Evolutionary conservation across 2,888 invertebrate species (phyloP), one percentile per base, ranked within the genome.

Genomic region (Amaurobius ferox): DNA sequence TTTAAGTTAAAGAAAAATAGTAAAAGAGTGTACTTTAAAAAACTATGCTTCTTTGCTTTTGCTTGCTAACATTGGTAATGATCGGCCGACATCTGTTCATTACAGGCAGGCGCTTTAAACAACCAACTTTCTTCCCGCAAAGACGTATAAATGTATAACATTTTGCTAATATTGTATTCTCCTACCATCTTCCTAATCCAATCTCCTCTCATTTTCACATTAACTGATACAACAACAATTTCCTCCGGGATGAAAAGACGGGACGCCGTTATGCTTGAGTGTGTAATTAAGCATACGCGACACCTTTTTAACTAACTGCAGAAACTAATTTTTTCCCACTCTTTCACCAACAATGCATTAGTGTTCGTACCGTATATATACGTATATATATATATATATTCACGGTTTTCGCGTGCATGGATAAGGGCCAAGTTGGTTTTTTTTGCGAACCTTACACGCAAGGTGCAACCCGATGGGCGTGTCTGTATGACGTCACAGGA

Each of bases 351-450:
- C 16, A 16, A 32, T n/a, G 11, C 19, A 32, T 66, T 30, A 66
- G 28, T 19, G 28, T 66, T 32, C 32, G 19, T 23, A 32, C 32
- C n/a, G 32, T 13, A 13, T 66, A 19, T 19, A 66, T 32, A 66
- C 7, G 19, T 19, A 66, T 32, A 66, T 32, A 19, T n/a, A 23
- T 55, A 11, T 23, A 55, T 16, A 44, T 44, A 44, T 7, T 44
- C 23, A 23, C 11, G 55, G 5, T 19, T 44, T 26, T 67, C 19
- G 77, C 77, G 77, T 77, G 77, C 28, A 23, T 77, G 77, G 77
- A 68, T 23, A 48, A 32, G n/a, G 55, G 77, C 77, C 77, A 77
- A 77, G 35, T 55, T 23, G 28, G 35, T 55, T 77, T n/a, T n/a
- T n/a, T 48, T 77, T 26, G 26, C 48, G 44, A 77, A 32, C n/a